Conservation (phyloP, 2,113 vertebrate genomes). For the Telmatochromis brichardi region DNA sequence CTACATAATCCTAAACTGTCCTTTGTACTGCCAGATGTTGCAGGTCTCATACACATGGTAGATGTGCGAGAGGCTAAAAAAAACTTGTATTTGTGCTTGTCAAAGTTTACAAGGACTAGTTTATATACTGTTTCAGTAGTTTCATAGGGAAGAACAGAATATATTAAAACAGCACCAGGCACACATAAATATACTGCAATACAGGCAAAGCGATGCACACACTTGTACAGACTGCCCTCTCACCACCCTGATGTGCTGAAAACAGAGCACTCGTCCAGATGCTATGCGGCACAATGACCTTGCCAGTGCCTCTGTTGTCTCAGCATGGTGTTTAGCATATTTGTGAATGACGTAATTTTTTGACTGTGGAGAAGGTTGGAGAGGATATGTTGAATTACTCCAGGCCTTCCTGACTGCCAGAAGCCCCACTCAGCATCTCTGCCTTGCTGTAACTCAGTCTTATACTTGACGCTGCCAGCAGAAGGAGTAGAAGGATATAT, state of each 20-base stretch:
- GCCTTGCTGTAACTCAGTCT: constrained; percentile 58
- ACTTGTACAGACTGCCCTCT: constrained; percentile 10
- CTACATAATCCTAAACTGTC: background rate
- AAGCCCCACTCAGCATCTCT: constrained; percentile 67
- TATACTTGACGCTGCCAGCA: constrained; percentile 55
- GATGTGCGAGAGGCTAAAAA: background rate
- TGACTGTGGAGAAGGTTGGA: constrained; percentile 57
- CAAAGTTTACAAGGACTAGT: background rate
- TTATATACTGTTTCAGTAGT: background rate
- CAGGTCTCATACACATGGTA: background rate
- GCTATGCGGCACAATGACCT: constrained; percentile 73
- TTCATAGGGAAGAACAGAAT: background rate
- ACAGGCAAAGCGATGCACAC: background rate
- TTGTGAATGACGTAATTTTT: constrained; percentile 67
- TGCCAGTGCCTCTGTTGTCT: constrained; percentile 58
- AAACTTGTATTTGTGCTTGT: background rate
- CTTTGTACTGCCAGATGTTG: background rate
- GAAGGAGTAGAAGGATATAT: constrained; percentile 46
- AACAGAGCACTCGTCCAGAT: constrained; percentile 57
- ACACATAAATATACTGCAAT: background rate
- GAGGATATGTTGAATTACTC: constrained; percentile 62
- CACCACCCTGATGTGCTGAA: constrained; percentile 30
- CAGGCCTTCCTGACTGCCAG: constrained; percentile 54
- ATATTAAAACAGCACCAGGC: background rate
- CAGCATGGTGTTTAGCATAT: constrained; percentile 71